Conservation (phyloP, 2,797 vertebrate species). For the Micrastur ruficollis region DNA sequence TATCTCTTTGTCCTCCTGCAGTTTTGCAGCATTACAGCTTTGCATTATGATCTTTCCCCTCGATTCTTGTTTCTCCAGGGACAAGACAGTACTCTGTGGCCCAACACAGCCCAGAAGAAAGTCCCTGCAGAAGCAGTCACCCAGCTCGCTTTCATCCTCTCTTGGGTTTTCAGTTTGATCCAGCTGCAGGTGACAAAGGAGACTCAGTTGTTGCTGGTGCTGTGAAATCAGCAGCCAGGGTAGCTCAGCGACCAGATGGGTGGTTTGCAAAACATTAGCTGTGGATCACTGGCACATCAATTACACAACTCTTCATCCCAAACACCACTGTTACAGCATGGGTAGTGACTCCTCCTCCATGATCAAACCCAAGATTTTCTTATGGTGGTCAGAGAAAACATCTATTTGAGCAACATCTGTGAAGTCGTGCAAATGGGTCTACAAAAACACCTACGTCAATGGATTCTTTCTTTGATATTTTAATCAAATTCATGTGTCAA, state of each 20-base stretch:
- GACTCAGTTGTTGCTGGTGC: not conserved
- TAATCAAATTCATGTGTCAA: not conserved
- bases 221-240: not conserved
- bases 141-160: not conserved
- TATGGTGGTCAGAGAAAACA: not conserved
- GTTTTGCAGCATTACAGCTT: not conserved
- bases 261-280: not conserved
- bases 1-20: not conserved
- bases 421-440: not conserved
- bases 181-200: not conserved
- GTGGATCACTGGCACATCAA: not conserved
- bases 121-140: not conserved
- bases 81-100: not conserved
- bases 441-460: not conserved
- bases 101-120: not conserved
- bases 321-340: not conserved
- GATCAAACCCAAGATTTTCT: not conserved
- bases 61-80: not conserved
- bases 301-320: not conserved
- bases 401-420: not conserved
- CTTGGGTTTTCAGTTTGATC: not conserved
- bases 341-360: not conserved
- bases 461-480: constrained; percentile 13
- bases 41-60: not conserved
- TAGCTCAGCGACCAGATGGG: not conserved